These are phyloP conservation scores for Ia io DNA, from an alignment of 2,113 vertebrate genomes.

Conservation along the genomic window DNA sequence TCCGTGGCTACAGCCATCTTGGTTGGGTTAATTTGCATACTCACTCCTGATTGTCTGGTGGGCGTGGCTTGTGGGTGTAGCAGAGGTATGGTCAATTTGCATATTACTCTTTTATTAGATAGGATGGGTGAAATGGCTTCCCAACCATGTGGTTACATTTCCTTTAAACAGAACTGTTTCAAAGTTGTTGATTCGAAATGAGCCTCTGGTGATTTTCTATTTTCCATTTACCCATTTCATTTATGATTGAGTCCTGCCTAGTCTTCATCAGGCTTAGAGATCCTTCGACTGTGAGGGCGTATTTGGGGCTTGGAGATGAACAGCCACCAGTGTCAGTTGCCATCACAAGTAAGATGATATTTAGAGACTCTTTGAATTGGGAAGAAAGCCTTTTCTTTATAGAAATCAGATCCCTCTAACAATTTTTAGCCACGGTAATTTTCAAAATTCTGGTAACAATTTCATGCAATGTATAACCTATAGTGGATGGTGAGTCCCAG, in stretches of 20 bases:
- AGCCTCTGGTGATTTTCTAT: not conserved
- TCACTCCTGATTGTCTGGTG: too few relatives aligned
- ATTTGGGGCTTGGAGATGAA: not conserved
- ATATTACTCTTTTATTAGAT: too few relatives aligned
- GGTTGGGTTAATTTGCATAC: too few relatives aligned
- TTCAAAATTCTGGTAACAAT: not conserved
- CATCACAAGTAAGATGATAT: not conserved
- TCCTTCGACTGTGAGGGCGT: not conserved
- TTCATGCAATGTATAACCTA: not conserved
- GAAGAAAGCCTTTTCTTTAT: not conserved
- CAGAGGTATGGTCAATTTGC: too few relatives aligned
- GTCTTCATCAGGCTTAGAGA: not conserved
- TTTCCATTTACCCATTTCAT: not conserved
- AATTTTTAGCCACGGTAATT: not conserved
- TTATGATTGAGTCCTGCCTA: not conserved
- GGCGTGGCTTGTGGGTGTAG: too few relatives aligned
- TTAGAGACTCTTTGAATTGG: not conserved
- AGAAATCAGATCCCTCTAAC: not conserved
- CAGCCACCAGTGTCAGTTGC: not conserved
- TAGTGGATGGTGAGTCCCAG: not conserved
- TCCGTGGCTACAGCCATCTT: too few relatives aligned
- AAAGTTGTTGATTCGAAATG: not conserved
- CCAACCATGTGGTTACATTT: conserved; percentile 11
- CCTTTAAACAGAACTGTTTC: conserved; percentile 20
- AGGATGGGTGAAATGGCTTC: conserved; percentile 24